Percentiles rank a stretch among this genome's conserved stretches.
These are phyloP conservation scores for Garrulus glandarius DNA, from an alignment of 2,797 vertebrate species.

Conservation along the genomic window DNA sequence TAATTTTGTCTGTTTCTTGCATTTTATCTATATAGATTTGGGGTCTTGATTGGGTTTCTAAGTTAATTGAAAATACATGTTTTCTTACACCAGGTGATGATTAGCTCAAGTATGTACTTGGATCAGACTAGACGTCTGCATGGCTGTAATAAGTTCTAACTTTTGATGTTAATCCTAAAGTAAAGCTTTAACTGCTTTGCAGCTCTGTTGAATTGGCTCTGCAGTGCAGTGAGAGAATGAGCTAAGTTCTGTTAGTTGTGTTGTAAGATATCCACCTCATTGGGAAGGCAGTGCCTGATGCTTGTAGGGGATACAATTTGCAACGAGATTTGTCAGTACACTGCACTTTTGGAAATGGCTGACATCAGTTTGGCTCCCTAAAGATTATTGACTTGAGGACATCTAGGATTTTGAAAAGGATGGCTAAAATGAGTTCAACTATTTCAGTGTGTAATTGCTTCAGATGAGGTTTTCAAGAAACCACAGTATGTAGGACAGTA, in stretches of 20 bases:
- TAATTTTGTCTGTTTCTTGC: not conserved
- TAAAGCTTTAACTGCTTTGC: not conserved
- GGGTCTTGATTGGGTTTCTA: not conserved
- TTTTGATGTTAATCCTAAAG: not conserved
- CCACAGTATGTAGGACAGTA: not conserved
- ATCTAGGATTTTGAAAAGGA: not conserved
- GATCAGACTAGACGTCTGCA: not conserved
- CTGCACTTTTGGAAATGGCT: not conserved
- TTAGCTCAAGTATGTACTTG: not conserved
- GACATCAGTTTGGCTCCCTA: not conserved
- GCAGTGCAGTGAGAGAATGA: not conserved
- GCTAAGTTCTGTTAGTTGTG: not conserved
- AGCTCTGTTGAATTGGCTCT: not conserved
- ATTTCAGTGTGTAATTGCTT: not conserved
- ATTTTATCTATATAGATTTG: rapidly evolving
- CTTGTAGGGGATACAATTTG: not conserved
- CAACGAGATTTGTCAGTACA: not conserved
- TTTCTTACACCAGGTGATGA: not conserved
- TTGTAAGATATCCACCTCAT: not conserved
- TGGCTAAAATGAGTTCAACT: not conserved
- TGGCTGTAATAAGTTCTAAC: not conserved
- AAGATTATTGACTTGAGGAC: not conserved
- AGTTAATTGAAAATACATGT: not conserved
- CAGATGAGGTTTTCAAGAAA: not conserved
- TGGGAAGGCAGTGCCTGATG: not conserved